Percentiles rank a stretch among this genome's conserved stretches.
Evolutionary conservation across 1,140 invertebrate species (phyloP).

Genomic region (Drosophila guanche): DNA sequence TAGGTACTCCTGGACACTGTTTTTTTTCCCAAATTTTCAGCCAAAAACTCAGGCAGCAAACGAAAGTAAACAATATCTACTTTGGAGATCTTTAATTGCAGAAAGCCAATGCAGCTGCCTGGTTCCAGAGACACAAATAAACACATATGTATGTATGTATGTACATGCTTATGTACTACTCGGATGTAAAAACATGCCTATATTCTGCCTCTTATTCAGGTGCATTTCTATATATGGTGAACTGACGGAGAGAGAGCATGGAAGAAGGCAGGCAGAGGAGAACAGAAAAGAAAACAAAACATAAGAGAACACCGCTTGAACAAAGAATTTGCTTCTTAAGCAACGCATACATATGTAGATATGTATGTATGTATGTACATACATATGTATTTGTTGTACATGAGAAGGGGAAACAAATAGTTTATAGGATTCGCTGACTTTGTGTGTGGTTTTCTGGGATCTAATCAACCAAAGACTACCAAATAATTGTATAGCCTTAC

Average conservation of each 20-base stretch:
- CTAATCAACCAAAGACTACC: not conserved
- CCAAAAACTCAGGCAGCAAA: slow-evolving; percentile 10
- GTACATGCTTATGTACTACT: not conserved
- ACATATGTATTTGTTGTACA: not conserved
- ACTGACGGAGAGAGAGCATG: too few species aligned
- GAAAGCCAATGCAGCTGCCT: slow-evolving; percentile 20
- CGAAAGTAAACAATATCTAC: slow-evolving; percentile 24
- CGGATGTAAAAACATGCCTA: not conserved
- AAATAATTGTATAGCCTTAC: too few species aligned
- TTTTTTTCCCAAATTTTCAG: slow-evolving; percentile 6
- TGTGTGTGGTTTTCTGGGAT: slow-evolving; percentile 17
- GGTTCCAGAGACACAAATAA: not conserved
- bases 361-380: slow-evolving; percentile 5
- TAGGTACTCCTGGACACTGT: too few species aligned
- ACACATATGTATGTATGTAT: not conserved
- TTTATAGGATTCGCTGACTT: not conserved
- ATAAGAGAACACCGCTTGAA: slow-evolving; percentile 18
- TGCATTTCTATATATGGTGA: slow-evolving; percentile 20
- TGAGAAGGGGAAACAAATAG: not conserved
- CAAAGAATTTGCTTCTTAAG: slow-evolving; percentile 32
- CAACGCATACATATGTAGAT: slow-evolving; percentile 12
- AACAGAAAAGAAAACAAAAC: slow-evolving; percentile 7
- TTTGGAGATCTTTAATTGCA: slow-evolving; percentile 22
- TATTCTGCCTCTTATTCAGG: slow-evolving; percentile 15
- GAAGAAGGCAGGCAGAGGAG: slow-evolving; percentile 9